phyloP scores from a whole-genome alignment of 2,113 vertebrate genomes.

The Origma solitaria region DNA sequence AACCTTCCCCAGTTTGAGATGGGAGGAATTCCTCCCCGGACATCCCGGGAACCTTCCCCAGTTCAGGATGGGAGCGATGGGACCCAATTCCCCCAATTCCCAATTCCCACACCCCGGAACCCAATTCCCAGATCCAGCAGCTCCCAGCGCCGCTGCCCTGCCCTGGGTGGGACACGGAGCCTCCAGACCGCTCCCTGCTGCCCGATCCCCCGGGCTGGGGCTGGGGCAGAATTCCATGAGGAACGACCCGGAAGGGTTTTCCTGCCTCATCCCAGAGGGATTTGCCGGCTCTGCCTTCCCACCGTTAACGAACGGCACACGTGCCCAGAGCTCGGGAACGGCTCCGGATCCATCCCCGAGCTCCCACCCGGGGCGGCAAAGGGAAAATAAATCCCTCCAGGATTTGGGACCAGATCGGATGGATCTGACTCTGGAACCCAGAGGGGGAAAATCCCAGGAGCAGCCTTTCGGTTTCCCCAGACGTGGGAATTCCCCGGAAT shows the following conservation, averaged over 20 bases:
- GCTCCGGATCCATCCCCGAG: rapidly evolving
- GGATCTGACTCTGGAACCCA: neutral
- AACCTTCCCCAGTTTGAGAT: neutral
- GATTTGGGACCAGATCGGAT: neutral
- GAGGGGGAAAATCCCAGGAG: neutral
- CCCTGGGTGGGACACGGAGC: neutral
- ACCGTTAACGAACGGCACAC: rapidly evolving
- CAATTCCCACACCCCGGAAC: neutral
- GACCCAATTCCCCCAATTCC: too few relatives aligned
- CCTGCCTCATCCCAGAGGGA: neutral
- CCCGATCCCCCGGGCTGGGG: neutral
- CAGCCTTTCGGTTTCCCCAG: neutral
- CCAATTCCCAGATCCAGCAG: neutral
- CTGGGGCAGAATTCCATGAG: neutral
- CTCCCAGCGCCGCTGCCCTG: too few relatives aligned
- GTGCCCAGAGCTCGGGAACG: rapidly evolving
- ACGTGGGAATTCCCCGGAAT: too few relatives aligned
- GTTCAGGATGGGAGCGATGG: too few relatives aligned
- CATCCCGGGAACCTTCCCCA: neutral
- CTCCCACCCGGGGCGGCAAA: too few relatives aligned
- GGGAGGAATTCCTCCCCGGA: neutral
- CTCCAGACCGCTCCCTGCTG: neutral
- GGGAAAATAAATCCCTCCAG: neutral
- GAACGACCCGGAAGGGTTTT: neutral
- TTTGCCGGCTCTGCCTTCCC: neutral